Evolutionary conservation across 1,140 invertebrate genomes (phyloP).

Genomic region (Ditylenchus dipsaci): DNA sequence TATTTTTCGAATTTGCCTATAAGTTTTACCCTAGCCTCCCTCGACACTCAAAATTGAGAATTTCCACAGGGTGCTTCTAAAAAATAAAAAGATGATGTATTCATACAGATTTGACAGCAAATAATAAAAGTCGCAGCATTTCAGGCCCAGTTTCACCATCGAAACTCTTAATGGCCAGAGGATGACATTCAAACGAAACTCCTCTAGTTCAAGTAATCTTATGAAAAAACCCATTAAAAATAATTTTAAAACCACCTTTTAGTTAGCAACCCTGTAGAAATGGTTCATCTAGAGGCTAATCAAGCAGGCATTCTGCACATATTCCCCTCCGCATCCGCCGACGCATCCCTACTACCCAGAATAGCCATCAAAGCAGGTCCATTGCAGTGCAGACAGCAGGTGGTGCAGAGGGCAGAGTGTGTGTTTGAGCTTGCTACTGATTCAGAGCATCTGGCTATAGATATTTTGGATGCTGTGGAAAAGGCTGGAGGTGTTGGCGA

Average conservation of each 20-base stretch:
- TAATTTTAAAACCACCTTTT: background rate
- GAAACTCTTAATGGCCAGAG: background rate
- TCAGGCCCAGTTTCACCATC: background rate
- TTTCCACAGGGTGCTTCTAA: no score
- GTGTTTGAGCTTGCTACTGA: background rate
- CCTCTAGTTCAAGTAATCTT: no score
- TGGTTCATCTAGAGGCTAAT: background rate
- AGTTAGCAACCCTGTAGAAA: background rate
- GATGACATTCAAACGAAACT: background rate
- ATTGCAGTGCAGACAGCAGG: background rate
- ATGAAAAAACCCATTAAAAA: no score
- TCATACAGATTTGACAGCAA: no score
- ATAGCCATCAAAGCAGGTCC: background rate
- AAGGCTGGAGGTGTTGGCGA: background rate
- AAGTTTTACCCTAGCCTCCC: no score
- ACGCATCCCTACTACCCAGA: background rate
- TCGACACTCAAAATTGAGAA: no score
- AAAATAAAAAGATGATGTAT: no score
- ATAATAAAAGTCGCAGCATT: no score
- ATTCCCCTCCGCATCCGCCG: background rate
- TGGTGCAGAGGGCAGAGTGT: background rate
- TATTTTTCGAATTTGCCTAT: no score
- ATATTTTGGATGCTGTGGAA: background rate
- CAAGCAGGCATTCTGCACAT: slow-evolving; percentile 1
- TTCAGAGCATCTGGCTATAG: background rate